phyloP scores from a whole-genome alignment of 2,113 vertebrate genomes.

The Cyanocitta stelleri region DNA sequence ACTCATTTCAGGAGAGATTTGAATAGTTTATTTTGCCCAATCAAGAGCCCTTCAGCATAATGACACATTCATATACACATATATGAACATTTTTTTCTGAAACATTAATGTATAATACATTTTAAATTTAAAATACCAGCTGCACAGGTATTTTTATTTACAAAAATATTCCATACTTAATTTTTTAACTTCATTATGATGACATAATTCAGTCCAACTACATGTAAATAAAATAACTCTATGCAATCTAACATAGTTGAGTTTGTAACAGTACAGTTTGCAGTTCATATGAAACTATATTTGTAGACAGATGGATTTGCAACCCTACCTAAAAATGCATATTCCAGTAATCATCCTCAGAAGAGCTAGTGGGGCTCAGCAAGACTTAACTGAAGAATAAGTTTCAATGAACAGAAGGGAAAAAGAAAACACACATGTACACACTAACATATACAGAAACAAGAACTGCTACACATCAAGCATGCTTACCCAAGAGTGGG shows the following conservation, averaged over 20 bases:
- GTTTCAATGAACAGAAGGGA: slow-evolving; percentile 47
- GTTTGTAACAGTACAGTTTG: slow-evolving; percentile 68
- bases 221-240: slow-evolving; percentile 77
- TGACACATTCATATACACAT: slow-evolving; percentile 83
- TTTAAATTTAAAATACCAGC: slow-evolving; percentile 77
- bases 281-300: slow-evolving; percentile 69
- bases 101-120: slow-evolving; percentile 79
- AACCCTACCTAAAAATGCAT: slow-evolving; percentile 70
- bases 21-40: slow-evolving; percentile 82
- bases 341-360: slow-evolving; percentile 70
- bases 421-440: slow-evolving; percentile 46
- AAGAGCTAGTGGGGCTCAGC: slow-evolving; percentile 69
- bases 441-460: slow-evolving; percentile 60
- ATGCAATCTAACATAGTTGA: slow-evolving; percentile 71
- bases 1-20: slow-evolving; percentile 72
- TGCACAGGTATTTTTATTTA: slow-evolving; percentile 80
- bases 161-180: slow-evolving; percentile 81
- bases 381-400: slow-evolving; percentile 60
- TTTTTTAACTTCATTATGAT: slow-evolving; percentile 69
- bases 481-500: slow-evolving; percentile 64
- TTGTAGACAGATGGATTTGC: slow-evolving; percentile 69
- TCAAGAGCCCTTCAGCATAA: slow-evolving; percentile 82
- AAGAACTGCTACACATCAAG: slow-evolving; percentile 52
- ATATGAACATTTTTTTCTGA: slow-evolving; percentile 77
- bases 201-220: slow-evolving; percentile 74